Percentiles rank a stretch among this genome's conserved stretches.
These are phyloP conservation scores for Hippocampus kuda DNA, from an alignment of 2,797 vertebrate species.

Conservation along the genomic window DNA sequence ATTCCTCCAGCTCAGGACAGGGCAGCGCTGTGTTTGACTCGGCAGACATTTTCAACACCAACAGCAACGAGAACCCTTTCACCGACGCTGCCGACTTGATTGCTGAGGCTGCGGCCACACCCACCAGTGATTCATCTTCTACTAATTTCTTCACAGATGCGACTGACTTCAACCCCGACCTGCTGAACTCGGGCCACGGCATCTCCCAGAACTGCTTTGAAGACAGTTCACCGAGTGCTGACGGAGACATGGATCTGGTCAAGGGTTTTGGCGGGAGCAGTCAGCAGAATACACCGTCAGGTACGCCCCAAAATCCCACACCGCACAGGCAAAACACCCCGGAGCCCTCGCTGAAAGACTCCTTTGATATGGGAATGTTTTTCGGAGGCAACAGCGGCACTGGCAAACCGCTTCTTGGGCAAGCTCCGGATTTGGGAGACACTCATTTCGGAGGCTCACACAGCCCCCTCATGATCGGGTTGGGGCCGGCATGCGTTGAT, in stretches of 20 bases:
- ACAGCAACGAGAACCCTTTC: constrained; percentile 90
- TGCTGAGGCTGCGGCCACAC: constrained; percentile 83
- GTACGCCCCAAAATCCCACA: constrained; percentile 72
- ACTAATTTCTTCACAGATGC: constrained; percentile 91
- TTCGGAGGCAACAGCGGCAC: constrained; percentile 75
- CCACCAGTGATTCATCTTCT: constrained; percentile 89
- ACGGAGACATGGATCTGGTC: constrained; percentile 87
- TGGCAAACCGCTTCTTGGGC: constrained; percentile 66
- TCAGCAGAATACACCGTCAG: constrained; percentile 74
- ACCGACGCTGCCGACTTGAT: constrained; percentile 91
- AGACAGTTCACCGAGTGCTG: constrained; percentile 90
- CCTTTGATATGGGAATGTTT: constrained; percentile 88
- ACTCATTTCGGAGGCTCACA: constrained; percentile 76
- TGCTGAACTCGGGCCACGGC: constrained; percentile 76
- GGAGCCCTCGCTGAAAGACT: constrained; percentile 73
- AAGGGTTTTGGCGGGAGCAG: constrained; percentile 83
- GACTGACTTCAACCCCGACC: constrained; percentile 90
- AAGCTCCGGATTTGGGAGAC: constrained; percentile 80
- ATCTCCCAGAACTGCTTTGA: constrained; percentile 89
- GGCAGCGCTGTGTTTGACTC: constrained; percentile 90
- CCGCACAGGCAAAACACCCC: constrained; percentile 69
- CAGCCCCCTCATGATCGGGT: constrained; percentile 78
- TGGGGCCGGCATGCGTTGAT: constrained; percentile 60
- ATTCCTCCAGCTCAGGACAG: constrained; percentile 95
- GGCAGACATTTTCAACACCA: constrained; percentile 87